These are phyloP conservation scores for Lasaia peninsularis DNA, from an alignment of 1,140 invertebrate genomes.

Conservation along the genomic window DNA sequence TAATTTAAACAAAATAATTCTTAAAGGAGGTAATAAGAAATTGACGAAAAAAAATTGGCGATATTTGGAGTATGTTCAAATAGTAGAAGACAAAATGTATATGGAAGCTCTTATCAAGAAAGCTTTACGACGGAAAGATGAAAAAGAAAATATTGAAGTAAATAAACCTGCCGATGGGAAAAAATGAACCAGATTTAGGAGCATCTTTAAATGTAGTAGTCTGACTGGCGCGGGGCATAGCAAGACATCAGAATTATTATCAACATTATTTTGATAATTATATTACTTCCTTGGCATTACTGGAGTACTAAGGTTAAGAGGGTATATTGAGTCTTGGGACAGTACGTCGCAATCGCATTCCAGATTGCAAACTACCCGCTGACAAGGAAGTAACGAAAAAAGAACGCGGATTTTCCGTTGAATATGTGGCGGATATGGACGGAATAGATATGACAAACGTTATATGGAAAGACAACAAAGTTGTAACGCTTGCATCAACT, in stretches of 20 bases:
- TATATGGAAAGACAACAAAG: slow-evolving; percentile 53
- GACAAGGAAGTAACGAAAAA: slow-evolving; percentile 20
- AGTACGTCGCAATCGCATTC: slow-evolving; percentile 21
- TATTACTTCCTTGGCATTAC: slow-evolving; percentile 38
- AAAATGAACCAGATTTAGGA: slow-evolving; percentile 37
- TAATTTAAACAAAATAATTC: too few species aligned
- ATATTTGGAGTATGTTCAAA: too few species aligned
- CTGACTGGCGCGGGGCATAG: slow-evolving; percentile 22
- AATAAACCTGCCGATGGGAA: too few species aligned
- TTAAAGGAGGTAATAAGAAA: too few species aligned
- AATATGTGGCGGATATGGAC: slow-evolving; percentile 20
- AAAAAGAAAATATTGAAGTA: too few species aligned
- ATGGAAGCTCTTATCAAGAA: too few species aligned
- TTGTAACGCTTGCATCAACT: slow-evolving; percentile 43
- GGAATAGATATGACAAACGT: slow-evolving; percentile 24
- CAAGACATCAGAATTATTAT: too few species aligned
- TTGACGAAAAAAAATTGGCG: too few species aligned
- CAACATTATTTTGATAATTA: slow-evolving; percentile 53
- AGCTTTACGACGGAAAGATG: too few species aligned
- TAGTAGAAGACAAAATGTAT: too few species aligned
- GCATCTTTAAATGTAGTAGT: slow-evolving; percentile 31
- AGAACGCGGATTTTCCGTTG: slow-evolving; percentile 19
- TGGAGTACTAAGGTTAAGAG: slow-evolving; percentile 36
- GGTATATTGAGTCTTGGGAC: slow-evolving; percentile 19
- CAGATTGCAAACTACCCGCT: slow-evolving; percentile 25